These are phyloP conservation scores for Desmophyllum pertusum DNA, from an alignment of 92 coral and sea anemone species.

Conservation along the genomic window DNA sequence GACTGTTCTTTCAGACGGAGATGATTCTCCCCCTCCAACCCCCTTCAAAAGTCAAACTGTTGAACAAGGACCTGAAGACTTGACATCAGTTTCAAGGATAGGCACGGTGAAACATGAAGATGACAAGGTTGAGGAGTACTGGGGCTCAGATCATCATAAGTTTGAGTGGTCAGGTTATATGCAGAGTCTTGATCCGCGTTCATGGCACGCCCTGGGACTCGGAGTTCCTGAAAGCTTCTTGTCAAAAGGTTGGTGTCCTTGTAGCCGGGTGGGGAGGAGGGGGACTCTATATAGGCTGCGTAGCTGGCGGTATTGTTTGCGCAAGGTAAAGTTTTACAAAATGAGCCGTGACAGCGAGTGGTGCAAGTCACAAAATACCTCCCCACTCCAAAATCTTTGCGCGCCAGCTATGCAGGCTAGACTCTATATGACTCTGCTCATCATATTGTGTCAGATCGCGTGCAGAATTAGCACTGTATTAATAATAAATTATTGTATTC, in stretches of 20 bases:
- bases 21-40: background rate
- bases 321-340: no score
- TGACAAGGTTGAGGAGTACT: conserved; percentile 65
- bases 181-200: conserved; percentile 79
- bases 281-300: background rate
- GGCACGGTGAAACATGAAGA: conserved; percentile 22
- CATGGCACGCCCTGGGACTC: conserved; percentile 96
- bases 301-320: no score
- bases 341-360: no score
- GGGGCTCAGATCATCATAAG: conserved; percentile 92
- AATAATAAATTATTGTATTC: background rate
- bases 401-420: no score
- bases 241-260: conserved; percentile 68
- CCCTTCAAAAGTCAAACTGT: background rate
- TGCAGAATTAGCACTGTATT: no score
- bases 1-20: conserved; percentile 5
- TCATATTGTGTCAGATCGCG: no score
- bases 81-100: background rate
- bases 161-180: conserved; percentile 94
- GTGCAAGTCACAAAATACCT: no score
- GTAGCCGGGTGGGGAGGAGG: background rate
- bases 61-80: background rate
- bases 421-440: no score
- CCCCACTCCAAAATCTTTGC: no score
- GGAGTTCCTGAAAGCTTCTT: conserved; percentile 86